These are phyloP conservation scores for Tiliacea aurago DNA, from an alignment of 2,888 invertebrate genomes.

Conservation along the genomic window DNA sequence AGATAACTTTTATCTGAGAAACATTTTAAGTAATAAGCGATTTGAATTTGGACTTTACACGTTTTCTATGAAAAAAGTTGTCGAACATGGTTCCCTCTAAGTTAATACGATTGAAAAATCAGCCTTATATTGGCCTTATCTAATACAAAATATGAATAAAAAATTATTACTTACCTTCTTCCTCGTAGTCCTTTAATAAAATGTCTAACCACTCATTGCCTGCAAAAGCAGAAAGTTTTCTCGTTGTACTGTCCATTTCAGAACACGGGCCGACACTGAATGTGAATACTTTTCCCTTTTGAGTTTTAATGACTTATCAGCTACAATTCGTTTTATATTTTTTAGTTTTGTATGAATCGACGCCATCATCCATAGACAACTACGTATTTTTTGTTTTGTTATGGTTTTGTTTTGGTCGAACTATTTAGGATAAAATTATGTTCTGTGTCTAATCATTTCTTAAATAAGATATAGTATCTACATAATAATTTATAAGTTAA, in stretches of 20 bases:
- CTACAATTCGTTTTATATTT: slow-evolving; percentile 42
- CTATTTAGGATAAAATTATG: not conserved
- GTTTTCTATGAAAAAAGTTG: not conserved
- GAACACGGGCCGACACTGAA: slow-evolving; percentile 26
- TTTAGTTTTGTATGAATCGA: slow-evolving; percentile 23
- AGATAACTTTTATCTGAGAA: not conserved
- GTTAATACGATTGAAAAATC: not conserved
- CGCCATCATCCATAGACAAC: slow-evolving; percentile 50
- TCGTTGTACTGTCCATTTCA: slow-evolving; percentile 43
- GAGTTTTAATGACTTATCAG: slow-evolving; percentile 28
- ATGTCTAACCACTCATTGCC: slow-evolving; percentile 65
- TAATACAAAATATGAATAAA: not conserved
- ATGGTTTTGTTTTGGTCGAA: not conserved
- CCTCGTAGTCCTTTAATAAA: slow-evolving; percentile 66
- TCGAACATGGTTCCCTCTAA: not conserved
- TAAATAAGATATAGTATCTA: not conserved
- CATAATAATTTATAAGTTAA: not conserved
- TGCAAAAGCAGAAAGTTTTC: slow-evolving; percentile 28
- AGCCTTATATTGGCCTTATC: not conserved
- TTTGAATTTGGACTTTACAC: not conserved
- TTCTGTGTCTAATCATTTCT: slow-evolving; percentile 2
- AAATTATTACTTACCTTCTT: slow-evolving; percentile 65
- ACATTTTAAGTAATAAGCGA: not conserved
- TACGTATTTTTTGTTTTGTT: not conserved
- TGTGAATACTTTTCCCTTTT: slow-evolving; percentile 12